These are phyloP conservation scores for Eulemur mongoz DNA, from an alignment of 2,797 vertebrate species.

Conservation along the genomic window DNA sequence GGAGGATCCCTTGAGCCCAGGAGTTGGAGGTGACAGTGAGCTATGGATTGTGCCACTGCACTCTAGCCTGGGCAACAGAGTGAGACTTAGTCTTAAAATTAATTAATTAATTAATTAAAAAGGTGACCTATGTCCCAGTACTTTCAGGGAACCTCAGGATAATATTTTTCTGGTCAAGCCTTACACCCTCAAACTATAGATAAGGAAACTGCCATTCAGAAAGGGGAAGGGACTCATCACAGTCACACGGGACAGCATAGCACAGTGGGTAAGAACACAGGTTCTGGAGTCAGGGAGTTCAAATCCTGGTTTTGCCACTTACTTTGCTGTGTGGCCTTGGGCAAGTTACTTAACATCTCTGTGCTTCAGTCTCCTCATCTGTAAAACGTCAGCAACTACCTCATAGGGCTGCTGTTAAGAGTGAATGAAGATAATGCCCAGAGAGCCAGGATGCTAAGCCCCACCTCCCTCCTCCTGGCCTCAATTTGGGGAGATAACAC, in stretches of 20 bases:
- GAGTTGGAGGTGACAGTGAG: too few relatives aligned
- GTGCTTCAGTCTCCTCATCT: neutral
- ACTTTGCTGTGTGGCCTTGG: neutral
- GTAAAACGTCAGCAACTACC: neutral
- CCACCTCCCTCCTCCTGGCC: neutral
- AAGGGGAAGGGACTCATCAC: neutral
- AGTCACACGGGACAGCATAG: neutral
- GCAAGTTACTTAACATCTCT: conserved; percentile 3
- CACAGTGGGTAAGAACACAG: rapidly evolving
- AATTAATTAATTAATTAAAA: too few relatives aligned
- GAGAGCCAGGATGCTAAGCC: neutral
- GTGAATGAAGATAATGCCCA: neutral
- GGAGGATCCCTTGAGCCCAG: too few relatives aligned
- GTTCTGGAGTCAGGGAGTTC: neutral
- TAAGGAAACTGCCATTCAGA: neutral
- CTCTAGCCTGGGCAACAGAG: too few relatives aligned
- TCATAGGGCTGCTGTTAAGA: neutral
- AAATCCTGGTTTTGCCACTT: conserved; percentile 9
- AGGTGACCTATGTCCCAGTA: neutral
- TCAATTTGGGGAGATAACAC: neutral
- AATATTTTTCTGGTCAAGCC: neutral
- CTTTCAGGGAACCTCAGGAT: neutral
- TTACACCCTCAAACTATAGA: neutral
- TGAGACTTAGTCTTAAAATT: too few relatives aligned
- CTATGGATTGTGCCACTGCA: too few relatives aligned